A percentile compares a stretch with the other conserved stretches of the same genome.
Conservation (phyloP, 2,113 vertebrate genomes). For the Pollachius pollachius region DNA sequence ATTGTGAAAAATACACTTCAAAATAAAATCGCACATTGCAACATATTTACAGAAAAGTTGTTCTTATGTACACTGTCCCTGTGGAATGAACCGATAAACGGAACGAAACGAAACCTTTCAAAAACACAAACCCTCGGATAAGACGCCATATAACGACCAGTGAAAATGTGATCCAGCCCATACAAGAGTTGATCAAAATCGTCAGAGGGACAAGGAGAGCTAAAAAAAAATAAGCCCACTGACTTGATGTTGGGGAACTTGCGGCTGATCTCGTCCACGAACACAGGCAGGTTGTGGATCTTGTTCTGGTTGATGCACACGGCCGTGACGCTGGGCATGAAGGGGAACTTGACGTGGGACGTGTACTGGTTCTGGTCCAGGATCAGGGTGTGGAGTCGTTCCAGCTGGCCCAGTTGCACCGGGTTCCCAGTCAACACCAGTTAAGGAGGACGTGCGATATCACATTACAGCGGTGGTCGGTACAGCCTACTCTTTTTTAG, state of each 20-base stretch:
- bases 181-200: too few species aligned
- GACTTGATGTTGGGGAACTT: slow-evolving; percentile 76
- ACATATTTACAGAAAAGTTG: too few species aligned
- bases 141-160: too few species aligned
- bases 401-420: slow-evolving; percentile 67
- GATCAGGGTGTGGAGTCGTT: slow-evolving; percentile 72
- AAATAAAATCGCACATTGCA: too few species aligned
- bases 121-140: too few species aligned
- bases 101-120: too few species aligned
- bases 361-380: slow-evolving; percentile 76
- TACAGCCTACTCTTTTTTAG: too few species aligned
- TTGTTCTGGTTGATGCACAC: slow-evolving; percentile 79
- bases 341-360: slow-evolving; percentile 75
- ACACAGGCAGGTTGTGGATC: slow-evolving; percentile 73
- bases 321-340: slow-evolving; percentile 68
- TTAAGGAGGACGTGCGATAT: slow-evolving; percentile 47
- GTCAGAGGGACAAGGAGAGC: background rate
- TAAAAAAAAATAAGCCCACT: slow-evolving; percentile 2
- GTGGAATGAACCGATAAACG: too few species aligned
- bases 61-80: too few species aligned
- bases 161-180: background rate
- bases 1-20: too few species aligned
- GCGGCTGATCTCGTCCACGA: slow-evolving; percentile 67
- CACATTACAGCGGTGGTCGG: too few species aligned
- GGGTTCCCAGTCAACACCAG: slow-evolving; percentile 64